phyloP scores from a whole-genome alignment of 2,888 invertebrate species.

The Anaspis maculata region DNA sequence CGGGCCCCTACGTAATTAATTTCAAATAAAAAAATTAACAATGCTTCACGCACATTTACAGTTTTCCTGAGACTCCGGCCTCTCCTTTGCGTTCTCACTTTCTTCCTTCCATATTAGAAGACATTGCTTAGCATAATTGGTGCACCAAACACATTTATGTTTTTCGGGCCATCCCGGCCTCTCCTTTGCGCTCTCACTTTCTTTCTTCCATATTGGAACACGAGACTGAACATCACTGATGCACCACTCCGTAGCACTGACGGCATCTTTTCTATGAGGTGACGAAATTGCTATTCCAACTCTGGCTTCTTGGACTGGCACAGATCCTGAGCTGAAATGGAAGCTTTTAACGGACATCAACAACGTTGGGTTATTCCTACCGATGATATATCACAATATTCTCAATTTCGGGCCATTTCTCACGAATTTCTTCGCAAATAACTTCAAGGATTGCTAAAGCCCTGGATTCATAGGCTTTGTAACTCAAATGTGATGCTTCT shows the following conservation, averaged over 20 bases:
- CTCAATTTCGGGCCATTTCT: constrained; percentile 64
- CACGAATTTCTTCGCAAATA: constrained; percentile 66
- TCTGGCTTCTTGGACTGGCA: constrained; percentile 80
- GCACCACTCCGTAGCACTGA: constrained; percentile 73
- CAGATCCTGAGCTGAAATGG: constrained; percentile 4
- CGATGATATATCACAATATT: constrained; percentile 84
- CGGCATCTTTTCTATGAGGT: constrained; percentile 73
- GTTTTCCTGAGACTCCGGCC: too few species aligned
- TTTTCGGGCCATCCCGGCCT: constrained; percentile 72
- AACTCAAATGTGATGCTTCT: constrained; percentile 78
- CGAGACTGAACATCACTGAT: constrained; percentile 77
- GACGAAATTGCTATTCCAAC: constrained; percentile 86
- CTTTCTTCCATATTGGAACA: constrained; percentile 96
- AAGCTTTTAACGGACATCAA: too few species aligned
- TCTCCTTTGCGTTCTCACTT: too few species aligned
- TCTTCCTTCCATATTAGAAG: too few species aligned
- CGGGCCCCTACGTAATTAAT: too few species aligned
- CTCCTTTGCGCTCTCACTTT: constrained; percentile 64
- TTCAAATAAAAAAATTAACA: too few species aligned
- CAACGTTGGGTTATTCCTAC: too few species aligned
- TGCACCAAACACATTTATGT: constrained; percentile 74
- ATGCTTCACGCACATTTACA: too few species aligned
- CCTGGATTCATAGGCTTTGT: constrained; percentile 92
- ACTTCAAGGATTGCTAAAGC: constrained; percentile 72
- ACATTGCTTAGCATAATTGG: too few species aligned